Conservation (phyloP, 1,140 invertebrate species). For the Paramacrobiotus metropolitanus region DNA sequence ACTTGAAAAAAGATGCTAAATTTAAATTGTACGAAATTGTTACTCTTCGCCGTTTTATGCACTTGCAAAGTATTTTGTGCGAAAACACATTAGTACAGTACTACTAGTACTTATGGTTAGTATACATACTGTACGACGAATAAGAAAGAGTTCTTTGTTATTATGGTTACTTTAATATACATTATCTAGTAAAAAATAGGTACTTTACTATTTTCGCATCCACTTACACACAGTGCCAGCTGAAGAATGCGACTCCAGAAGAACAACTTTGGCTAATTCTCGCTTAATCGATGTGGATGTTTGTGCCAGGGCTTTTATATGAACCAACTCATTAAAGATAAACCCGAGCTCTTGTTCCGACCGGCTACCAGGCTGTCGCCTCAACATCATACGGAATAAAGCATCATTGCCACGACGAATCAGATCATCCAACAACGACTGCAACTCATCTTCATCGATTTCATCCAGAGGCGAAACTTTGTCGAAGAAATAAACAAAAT, state of each 20-base stretch:
- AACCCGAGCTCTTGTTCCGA: constrained; percentile 52
- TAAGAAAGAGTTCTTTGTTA: no score
- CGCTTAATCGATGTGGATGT: constrained; percentile 57
- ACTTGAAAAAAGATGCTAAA: no score
- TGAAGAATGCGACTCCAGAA: constrained; percentile 56
- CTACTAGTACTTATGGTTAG: no score
- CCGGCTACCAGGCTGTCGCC: constrained; percentile 50
- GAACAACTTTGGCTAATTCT: constrained; percentile 49
- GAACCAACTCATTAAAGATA: constrained; percentile 58
- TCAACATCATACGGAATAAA: constrained; percentile 47
- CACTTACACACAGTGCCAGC: constrained; percentile 50
- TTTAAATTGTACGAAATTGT: no score
- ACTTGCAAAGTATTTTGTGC: no score
- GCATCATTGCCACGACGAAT: constrained; percentile 45
- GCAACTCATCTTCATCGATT: constrained; percentile 35
- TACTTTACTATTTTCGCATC: no score
- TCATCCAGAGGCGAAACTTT: neutral
- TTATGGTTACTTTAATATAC: no score
- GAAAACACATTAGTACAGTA: no score
- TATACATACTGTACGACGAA: no score
- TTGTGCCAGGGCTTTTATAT: constrained; percentile 55
- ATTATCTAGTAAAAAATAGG: no score
- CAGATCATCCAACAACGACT: constrained; percentile 37
- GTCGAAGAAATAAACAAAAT: constrained; percentile 8
- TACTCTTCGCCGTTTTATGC: no score